Evolutionary conservation across 1,140 invertebrate species (phyloP).

Genomic region (Diorhabda sublineata): DNA sequence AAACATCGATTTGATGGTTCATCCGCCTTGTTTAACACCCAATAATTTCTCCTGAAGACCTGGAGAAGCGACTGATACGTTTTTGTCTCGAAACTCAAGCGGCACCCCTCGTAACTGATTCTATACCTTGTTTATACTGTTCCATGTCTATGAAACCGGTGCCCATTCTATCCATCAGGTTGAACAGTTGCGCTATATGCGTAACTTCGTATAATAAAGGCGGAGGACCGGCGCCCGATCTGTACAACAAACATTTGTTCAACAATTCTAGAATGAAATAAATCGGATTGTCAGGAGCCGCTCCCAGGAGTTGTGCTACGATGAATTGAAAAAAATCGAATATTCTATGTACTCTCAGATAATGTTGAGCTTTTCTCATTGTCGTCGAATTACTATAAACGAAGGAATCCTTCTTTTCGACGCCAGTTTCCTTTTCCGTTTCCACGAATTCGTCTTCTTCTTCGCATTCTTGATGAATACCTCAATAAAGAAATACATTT

Average conservation of each 20-base stretch:
- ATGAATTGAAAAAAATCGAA: constrained; percentile 50
- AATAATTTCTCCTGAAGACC: too few relatives aligned
- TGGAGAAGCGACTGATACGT: too few relatives aligned
- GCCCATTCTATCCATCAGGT: constrained; percentile 40
- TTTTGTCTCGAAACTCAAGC: too few relatives aligned
- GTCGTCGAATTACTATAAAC: constrained; percentile 25
- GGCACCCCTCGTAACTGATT: not conserved
- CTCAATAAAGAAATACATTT: not conserved
- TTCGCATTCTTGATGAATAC: not conserved
- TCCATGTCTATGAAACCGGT: constrained; percentile 36
- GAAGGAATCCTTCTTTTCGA: constrained; percentile 6
- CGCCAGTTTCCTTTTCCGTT: not conserved
- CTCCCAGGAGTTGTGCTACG: constrained; percentile 47
- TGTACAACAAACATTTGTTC: constrained; percentile 51
- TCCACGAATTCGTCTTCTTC: constrained; percentile 21
- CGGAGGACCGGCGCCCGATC: constrained; percentile 44
- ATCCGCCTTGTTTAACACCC: too few relatives aligned
- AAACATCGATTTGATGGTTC: too few relatives aligned
- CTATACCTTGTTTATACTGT: constrained; percentile 34
- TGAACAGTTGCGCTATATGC: constrained; percentile 37
- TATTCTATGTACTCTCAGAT: constrained; percentile 46
- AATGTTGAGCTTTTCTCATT: constrained; percentile 42
- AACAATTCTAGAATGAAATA: constrained; percentile 49
- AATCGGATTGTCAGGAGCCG: constrained; percentile 48
- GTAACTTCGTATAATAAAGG: constrained; percentile 46